Evolutionary conservation across 2,113 vertebrate genomes (phyloP), one percentile per base, ranked within the genome.

Genomic region (Crocuta crocuta): DNA sequence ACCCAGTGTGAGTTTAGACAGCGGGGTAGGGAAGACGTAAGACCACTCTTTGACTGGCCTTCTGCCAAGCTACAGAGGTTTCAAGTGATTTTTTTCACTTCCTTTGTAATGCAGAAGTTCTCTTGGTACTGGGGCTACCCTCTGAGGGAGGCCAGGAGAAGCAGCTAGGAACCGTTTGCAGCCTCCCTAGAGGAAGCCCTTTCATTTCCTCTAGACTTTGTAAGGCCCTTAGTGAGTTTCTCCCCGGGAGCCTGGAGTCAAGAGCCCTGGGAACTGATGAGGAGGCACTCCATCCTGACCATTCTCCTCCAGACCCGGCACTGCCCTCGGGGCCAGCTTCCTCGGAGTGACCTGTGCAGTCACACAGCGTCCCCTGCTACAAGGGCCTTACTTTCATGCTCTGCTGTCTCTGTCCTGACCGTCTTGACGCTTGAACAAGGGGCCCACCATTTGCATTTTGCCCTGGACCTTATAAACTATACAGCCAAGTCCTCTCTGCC

Each of bases 71-170:
- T 31, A 79, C 31, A 92, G 74, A 66, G 81, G 58, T 50, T 78
- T 91, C 80, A 71, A 94, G 73, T 86, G 73, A 94, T 89, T 84
- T 97, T 91, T 96, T 97, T 90, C 33, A 88, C 66, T 93, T 65
- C 21, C 58, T 96, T 83, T 81, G 12, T 93, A 80, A 86, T 92
- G 61, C 24, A 15, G 19, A 92, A 91, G 35, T 94, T 93, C 95
- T 97, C 85, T 70, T 58, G 65, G n/a, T 82, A 91, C 35, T 86
- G 86, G 43, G n/a, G 39, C 55, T 92, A 73, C 43, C 39, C 78
- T 58, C n/a, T 31, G 24, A 97, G 28, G 71, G 58, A 97, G 82
- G 31, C 65, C 48, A 43, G 63, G 10, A 93, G 45, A 93, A 91
- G 23, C 55, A 86, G 31, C 35, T 31, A 80, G 35, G 15, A 96